phyloP scores from a whole-genome alignment of 2,888 invertebrate species.

The Neria commutata region DNA sequence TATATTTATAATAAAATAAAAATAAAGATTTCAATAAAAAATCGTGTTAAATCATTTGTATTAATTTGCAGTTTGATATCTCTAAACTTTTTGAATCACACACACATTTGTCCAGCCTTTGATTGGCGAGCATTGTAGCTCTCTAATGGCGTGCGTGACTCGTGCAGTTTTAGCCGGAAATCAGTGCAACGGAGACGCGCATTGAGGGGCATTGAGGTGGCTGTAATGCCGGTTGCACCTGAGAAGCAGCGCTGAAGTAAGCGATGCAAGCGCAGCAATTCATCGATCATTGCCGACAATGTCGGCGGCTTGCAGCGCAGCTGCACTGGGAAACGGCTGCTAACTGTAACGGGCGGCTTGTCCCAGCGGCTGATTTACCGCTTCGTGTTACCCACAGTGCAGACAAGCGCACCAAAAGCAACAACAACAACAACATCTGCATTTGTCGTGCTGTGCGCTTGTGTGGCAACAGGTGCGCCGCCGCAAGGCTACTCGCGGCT shows the following conservation, averaged over 20 bases:
- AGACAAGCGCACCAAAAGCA: neutral
- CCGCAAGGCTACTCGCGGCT: constrained; percentile 3
- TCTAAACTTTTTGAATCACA: too few relatives aligned
- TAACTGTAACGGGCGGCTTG: constrained; percentile 17
- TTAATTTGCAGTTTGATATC: too few relatives aligned
- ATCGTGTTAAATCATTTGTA: too few relatives aligned
- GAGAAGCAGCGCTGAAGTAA: constrained; percentile 6
- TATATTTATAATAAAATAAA: too few relatives aligned
- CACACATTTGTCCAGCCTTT: too few relatives aligned
- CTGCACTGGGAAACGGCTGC: neutral
- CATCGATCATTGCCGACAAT: constrained; percentile 18
- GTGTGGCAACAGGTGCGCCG: constrained; percentile 9
- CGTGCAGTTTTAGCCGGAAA: neutral
- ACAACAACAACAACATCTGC: too few relatives aligned
- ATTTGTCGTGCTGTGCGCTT: too few relatives aligned
- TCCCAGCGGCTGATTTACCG: constrained; percentile 1
- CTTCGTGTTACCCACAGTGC: neutral
- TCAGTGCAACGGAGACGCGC: neutral
- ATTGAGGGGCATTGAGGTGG: too few relatives aligned
- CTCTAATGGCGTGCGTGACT: too few relatives aligned
- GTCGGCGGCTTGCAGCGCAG: neutral
- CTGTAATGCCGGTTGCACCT: constrained; percentile 6
- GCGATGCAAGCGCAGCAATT: constrained; percentile 5
- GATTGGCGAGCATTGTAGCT: too few relatives aligned
- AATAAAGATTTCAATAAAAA: too few relatives aligned